phyloP scores from a whole-genome alignment of 2,888 invertebrate genomes.

The Catocala sponsa region DNA sequence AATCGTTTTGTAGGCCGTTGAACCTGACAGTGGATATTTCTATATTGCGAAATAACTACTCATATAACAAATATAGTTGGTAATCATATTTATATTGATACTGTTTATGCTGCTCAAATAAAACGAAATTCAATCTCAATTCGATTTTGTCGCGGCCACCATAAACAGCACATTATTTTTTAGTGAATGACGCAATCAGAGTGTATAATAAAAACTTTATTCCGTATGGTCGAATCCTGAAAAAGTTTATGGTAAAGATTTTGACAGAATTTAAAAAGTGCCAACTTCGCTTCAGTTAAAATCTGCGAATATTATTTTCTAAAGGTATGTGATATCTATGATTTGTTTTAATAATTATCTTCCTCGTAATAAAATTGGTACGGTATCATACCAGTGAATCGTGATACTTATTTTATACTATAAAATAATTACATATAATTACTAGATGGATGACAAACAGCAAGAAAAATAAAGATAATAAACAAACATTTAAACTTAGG shows the following conservation, averaged over 20 bases:
- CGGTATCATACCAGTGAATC: no score
- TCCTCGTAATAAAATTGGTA: no score
- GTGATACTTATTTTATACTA: no score
- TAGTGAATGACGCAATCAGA: not conserved
- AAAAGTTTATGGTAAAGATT: not conserved
- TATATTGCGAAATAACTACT: conserved; percentile 7
- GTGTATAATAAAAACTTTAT: not conserved
- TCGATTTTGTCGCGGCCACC: conserved; percentile 19
- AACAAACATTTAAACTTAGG: no score
- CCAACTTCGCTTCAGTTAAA: not conserved
- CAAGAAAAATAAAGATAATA: no score
- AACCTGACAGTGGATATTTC: conserved; percentile 1
- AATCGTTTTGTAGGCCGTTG: conserved; percentile 2
- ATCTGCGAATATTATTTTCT: no score
- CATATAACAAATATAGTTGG: not conserved
- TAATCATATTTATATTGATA: not conserved
- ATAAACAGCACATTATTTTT: conserved; percentile 29
- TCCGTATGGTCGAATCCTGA: not conserved
- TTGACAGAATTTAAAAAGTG: not conserved
- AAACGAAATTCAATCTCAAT: conserved; percentile 25
- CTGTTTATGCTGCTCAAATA: conserved; percentile 6
- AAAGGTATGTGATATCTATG: no score
- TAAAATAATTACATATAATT: no score
- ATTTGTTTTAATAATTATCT: no score
- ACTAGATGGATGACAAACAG: no score